Evolutionary conservation across 1,140 invertebrate species (phyloP), one percentile per base, ranked within the genome.

Genomic region (Battus philenor): DNA sequence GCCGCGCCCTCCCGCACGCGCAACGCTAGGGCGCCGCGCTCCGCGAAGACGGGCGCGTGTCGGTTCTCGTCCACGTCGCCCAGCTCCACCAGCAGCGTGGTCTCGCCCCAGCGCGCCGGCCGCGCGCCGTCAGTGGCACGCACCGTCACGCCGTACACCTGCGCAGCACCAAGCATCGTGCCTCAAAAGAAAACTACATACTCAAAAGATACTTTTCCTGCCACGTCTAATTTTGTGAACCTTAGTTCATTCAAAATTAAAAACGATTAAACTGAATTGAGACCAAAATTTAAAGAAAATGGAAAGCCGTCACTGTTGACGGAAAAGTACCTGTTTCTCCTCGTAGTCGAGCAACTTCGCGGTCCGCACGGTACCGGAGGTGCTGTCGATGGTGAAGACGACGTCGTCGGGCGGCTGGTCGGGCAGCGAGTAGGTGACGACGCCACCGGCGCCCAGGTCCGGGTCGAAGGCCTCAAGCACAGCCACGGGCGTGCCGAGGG

Each of bases 41-140:
- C 95, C 12, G 90, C 88, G 76, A 99, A 99, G 24, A 90, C 82
- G 0, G 97, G 97, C 13, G 95, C 85, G 68, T 93, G 90, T 1
- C 92, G 79, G 78, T 98, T 98, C 77, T 98, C 95, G 72, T 98
- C 96, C 6, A 98, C 96, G 85, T 98, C 96, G 29, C 95, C 91
- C 12, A 99, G 91, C 73, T 98, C 94, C 3, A 99, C 90, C 8
- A 94, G 90, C 10, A 95, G 87, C 29, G 91, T 91, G 20, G 92
- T 91, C 57, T 95, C 92, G 0, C 93, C 90, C 12, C 89, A 90
- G 24, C 95, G 76, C 0, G 91, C 86, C 0, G 93, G 93, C 24
- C 88, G 89, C 2, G 94, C 95, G 1, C 90, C 88, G 86, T 98
- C 97, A 9, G 89, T 90, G 0, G 95, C 97, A 18, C 91, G 88